Evolutionary conservation across 2,888 invertebrate genomes (phyloP).

Genomic region (Scaeva pyrastri): DNA sequence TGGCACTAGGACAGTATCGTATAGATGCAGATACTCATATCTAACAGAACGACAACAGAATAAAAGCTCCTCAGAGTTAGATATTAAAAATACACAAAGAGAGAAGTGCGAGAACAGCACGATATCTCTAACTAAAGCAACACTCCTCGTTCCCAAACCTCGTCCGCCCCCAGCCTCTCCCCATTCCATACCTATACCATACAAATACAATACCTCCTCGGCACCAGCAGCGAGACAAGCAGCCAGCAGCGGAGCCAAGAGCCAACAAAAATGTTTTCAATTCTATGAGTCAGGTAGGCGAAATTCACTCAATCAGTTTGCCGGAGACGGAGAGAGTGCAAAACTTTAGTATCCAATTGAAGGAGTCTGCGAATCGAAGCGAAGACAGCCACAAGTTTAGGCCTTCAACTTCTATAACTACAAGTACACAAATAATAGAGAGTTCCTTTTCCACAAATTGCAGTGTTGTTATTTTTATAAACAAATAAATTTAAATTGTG

Average conservation of each 20-base stretch:
- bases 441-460: slow-evolving; percentile 29
- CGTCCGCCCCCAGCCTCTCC: neutral
- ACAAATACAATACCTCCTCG: neutral
- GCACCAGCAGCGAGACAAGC: neutral
- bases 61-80: slow-evolving; percentile 35
- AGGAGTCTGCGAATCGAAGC: slow-evolving; percentile 70
- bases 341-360: slow-evolving; percentile 73
- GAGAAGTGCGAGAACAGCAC: slow-evolving; percentile 28
- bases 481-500: slow-evolving; percentile 9
- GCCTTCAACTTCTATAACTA: neutral
- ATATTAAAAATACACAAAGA: slow-evolving; percentile 32
- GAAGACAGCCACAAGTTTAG: slow-evolving; percentile 35
- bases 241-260: neutral
- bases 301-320: slow-evolving; percentile 68
- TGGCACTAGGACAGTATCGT: neutral
- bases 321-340: slow-evolving; percentile 55
- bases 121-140: slow-evolving; percentile 16
- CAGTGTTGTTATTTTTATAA: slow-evolving; percentile 39
- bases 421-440: neutral
- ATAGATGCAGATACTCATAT: too few species aligned
- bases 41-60: slow-evolving; percentile 33
- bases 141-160: neutral
- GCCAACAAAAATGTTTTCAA: neutral
- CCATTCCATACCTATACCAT: neutral
- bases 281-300: slow-evolving; percentile 61